Evolutionary conservation across 2,113 vertebrate species (phyloP), one percentile per base, ranked within the genome.

Genomic region (Illadopsis cleaveri): DNA sequence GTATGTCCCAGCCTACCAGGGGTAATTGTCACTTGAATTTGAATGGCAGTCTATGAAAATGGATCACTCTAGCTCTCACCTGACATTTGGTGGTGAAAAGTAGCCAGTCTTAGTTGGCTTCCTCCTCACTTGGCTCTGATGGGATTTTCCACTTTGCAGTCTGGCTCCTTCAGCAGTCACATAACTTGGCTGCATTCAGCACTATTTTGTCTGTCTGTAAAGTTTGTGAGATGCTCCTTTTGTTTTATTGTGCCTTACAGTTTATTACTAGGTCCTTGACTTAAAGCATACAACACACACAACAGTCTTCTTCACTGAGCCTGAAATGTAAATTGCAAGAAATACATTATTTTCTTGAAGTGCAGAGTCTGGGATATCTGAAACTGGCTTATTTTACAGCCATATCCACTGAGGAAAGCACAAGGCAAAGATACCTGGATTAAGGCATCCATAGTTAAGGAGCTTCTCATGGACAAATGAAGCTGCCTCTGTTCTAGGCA

Each of bases 31-130:
- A 44, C 75, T 82, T 3, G 1, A 28, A 18, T 82, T 69, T 76
- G 66, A 82, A 51, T 33, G 37, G 42, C 45, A 45, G 15, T 66
- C 56, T 72, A 16, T 90, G 80, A 42, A 90, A 85, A 88, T 50
- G 9, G 61, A 44, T 87, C 42, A 48, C 45, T 82, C 19, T 45
- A 78, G 79, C 71, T 86, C 70, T 87, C 82, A 95, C 88, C 90
- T 95, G 90, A 73, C 75, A 62, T 57, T 69, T 80, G 79, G 54
- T 61, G 75, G 53, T 94, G 88, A 90, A 93, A 88, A 86, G 40
- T 18, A 88, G 94, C 90, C 94, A 96, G 62, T 40, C 75, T 90
- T 42, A 61, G 78, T 17, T 95, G 94, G 94, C 92, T 91, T 87
- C 37, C 25, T 51, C n/a, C 78, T 90, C 1, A 0, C 11, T 66